These are phyloP conservation scores for Choristoneura fumiferana DNA, from an alignment of 1,140 invertebrate genomes.

Conservation along the genomic window DNA sequence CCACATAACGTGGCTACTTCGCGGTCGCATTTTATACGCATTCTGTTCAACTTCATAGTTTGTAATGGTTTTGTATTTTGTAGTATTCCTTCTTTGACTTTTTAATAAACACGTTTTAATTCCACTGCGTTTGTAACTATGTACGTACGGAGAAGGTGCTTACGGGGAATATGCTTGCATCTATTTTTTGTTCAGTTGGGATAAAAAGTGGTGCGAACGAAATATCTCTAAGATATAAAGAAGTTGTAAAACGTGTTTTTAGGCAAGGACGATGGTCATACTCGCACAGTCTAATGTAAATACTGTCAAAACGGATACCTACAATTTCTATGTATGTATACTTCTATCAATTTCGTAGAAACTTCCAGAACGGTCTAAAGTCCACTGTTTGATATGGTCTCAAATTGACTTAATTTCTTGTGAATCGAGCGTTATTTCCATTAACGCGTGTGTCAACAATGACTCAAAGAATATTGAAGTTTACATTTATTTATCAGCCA, in stretches of 20 bases:
- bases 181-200: background rate
- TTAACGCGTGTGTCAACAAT: constrained; percentile 5
- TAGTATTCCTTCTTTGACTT: no score
- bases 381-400: background rate
- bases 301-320: background rate
- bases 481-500: constrained; percentile 1
- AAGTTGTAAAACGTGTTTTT: no score
- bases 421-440: constrained; percentile 4
- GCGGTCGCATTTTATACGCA: no score
- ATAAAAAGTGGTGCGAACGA: background rate
- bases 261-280: no score
- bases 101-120: no score
- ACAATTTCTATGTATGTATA: background rate
- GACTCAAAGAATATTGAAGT: constrained; percentile 5
- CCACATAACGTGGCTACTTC: no score
- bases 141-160: no score
- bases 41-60: no score
- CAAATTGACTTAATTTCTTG: constrained; percentile 1
- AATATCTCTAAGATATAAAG: background rate
- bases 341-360: constrained; percentile 2
- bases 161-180: no score
- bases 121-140: no score
- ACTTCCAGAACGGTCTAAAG: background rate
- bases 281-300: no score
- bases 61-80: no score